Conservation (phyloP, 2,797 vertebrate genomes). For the Australoheros facetus region DNA sequence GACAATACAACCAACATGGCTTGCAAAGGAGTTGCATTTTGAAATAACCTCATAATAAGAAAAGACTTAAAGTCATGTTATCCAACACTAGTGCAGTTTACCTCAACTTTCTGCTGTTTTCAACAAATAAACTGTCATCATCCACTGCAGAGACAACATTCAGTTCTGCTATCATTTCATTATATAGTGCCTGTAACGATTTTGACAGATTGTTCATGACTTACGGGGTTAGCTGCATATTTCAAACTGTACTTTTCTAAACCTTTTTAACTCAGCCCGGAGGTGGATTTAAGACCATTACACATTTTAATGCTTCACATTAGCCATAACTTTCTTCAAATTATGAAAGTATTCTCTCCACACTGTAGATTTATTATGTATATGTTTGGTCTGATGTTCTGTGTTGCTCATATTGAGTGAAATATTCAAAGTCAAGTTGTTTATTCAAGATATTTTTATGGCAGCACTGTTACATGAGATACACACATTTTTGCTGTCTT, state of each 20-base stretch:
- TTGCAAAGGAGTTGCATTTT: neutral
- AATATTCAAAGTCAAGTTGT: neutral
- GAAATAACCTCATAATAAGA: neutral
- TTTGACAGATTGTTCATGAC: neutral
- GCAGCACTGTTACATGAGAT: conserved; percentile 27
- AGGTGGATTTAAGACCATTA: conserved; percentile 16
- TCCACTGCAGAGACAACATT: neutral
- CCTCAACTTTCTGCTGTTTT: neutral
- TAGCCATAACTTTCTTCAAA: neutral
- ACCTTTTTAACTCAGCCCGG: conserved; percentile 2
- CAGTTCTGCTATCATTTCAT: neutral
- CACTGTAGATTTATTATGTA: neutral
- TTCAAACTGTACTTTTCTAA: neutral
- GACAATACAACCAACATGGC: neutral
- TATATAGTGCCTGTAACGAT: neutral
- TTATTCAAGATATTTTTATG: neutral
- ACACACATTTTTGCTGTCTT: conserved; percentile 8
- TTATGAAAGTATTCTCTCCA: neutral
- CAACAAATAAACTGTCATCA: neutral
- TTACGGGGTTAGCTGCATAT: neutral
- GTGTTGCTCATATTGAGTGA: neutral
- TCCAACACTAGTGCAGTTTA: neutral
- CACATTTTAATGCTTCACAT: conserved; percentile 9
- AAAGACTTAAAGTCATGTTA: neutral
- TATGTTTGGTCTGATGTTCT: neutral